Conservation (phyloP, 2,113 vertebrate genomes). For the Xyliphius kryptos region DNA sequence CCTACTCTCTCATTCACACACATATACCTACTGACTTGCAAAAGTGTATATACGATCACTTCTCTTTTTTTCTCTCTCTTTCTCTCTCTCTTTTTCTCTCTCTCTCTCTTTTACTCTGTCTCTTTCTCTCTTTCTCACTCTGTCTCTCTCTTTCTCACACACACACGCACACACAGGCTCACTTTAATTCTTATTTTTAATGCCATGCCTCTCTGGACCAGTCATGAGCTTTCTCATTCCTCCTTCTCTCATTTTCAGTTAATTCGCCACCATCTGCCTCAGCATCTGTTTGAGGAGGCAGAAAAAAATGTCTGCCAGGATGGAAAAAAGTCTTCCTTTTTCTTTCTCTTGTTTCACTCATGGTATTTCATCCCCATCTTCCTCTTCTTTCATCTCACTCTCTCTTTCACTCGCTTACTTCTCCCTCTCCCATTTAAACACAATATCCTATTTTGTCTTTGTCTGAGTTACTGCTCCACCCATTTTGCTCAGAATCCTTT, state of each 20-base stretch:
- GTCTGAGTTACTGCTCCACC: too few species aligned
- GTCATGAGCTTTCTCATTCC: slow-evolving; percentile 98
- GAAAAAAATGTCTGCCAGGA: slow-evolving; percentile 84
- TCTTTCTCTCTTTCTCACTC: too few species aligned
- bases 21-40: slow-evolving; percentile 18
- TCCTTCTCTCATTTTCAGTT: slow-evolving; percentile 99
- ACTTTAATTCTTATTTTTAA: slow-evolving; percentile 95
- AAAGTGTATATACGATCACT: slow-evolving; percentile 28
- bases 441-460: too few species aligned
- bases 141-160: too few species aligned
- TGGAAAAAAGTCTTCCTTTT: slow-evolving; percentile 64
- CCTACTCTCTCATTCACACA: slow-evolving; percentile 28
- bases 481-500: too few species aligned
- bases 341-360: slow-evolving; percentile 51
- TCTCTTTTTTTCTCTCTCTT: too few species aligned
- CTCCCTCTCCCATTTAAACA: too few species aligned
- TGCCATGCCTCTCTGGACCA: slow-evolving; percentile 98
- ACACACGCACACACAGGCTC: too few species aligned
- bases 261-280: slow-evolving; percentile 99
- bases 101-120: too few species aligned
- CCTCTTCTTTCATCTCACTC: slow-evolving; percentile 42
- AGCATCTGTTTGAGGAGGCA: slow-evolving; percentile 91
- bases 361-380: slow-evolving; percentile 41
- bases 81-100: too few species aligned
- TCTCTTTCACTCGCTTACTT: neutral